Percentiles rank a stretch among this genome's conserved stretches.
Conservation (phyloP, 1,140 invertebrate species). For the Anastatus disparis region DNA sequence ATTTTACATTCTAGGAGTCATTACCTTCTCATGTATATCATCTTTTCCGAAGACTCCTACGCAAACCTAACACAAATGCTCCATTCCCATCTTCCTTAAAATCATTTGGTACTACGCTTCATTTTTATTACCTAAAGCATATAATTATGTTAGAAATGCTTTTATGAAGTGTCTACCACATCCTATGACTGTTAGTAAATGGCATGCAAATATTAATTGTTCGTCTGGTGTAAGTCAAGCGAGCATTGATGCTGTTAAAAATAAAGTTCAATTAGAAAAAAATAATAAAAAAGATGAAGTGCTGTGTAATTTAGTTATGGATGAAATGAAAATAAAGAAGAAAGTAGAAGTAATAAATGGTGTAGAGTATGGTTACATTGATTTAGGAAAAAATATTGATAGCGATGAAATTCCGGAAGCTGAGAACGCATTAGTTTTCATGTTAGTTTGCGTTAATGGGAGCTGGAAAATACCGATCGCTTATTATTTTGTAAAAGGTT, state of each 20-base stretch:
- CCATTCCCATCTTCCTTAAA: neutral
- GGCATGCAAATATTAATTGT: constrained; percentile 1
- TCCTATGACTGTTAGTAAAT: neutral
- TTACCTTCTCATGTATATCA: no score
- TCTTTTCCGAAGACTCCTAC: no score
- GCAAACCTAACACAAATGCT: no score
- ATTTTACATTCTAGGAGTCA: no score
- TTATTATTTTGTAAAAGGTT: no score
- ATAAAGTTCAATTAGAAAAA: no score
- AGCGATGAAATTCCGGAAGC: neutral
- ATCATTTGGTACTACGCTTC: neutral
- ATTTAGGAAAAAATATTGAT: neutral
- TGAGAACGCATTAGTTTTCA: no score
- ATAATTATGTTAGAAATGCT: neutral
- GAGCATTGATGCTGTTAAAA: neutral
- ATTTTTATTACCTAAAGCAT: no score
- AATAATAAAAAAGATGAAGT: no score
- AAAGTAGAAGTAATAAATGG: neutral
- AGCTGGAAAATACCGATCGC: neutral
- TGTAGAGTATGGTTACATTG: neutral
- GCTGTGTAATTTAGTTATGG: no score
- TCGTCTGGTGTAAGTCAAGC: neutral
- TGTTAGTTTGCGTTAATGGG: neutral
- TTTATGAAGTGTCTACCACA: neutral
- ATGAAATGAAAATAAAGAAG: no score